A percentile compares a stretch with the other conserved stretches of the same genome.
Conservation (phyloP, 2,113 vertebrate species). For the Apteryx owenii region DNA sequence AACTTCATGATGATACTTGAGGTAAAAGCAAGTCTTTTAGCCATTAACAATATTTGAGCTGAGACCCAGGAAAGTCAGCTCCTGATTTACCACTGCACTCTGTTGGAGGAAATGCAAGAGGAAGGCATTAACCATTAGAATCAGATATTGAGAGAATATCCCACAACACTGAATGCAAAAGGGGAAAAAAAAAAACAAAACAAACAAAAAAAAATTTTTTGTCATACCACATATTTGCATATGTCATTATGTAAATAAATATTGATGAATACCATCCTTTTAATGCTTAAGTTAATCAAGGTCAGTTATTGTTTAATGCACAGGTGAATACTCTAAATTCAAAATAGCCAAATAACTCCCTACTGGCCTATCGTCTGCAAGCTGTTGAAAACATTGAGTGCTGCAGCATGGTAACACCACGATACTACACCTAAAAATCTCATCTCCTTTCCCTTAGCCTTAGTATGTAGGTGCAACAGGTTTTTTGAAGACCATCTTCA, state of each 20-base stretch:
- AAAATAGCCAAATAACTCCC: neutral
- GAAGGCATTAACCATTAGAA: neutral
- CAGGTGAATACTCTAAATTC: neutral
- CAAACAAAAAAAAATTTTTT: neutral
- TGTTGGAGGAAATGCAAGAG: neutral
- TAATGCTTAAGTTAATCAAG: neutral
- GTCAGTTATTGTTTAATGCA: neutral
- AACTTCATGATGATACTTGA: neutral
- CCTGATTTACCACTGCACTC: neutral
- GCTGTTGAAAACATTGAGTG: neutral
- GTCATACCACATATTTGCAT: neutral
- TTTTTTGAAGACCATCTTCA: neutral
- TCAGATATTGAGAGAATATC: neutral
- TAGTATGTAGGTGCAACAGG: neutral
- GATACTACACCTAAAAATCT: neutral
- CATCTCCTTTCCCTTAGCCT: neutral
- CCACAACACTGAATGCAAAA: neutral
- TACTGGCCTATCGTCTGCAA: neutral
- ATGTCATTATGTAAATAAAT: neutral
- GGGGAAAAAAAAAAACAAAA: neutral
- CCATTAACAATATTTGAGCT: neutral
- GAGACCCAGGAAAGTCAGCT: neutral
- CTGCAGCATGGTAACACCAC: neutral
- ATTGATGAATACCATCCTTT: neutral
- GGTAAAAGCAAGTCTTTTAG: neutral